phyloP scores from a whole-genome alignment of 2,113 vertebrate species.

The Colistium nudipinnis region DNA sequence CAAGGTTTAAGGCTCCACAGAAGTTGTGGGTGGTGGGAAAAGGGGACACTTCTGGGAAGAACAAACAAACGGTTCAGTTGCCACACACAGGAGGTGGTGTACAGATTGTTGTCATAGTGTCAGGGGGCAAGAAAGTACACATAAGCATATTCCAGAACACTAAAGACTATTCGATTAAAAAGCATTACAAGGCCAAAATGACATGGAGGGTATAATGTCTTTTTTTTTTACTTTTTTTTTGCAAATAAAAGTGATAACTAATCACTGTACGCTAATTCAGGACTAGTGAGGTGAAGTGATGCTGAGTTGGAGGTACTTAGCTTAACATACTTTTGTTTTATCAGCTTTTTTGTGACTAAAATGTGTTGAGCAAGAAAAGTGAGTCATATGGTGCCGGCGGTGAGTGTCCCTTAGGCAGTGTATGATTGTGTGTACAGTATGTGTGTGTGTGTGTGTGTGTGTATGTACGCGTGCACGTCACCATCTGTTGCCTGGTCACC shows the following conservation, averaged over 20 bases:
- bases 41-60: no score
- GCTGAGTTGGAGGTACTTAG: background rate
- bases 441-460: conserved; percentile 45
- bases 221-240: background rate
- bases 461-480: conserved; percentile 26
- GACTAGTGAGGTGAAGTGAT: conserved; percentile 13
- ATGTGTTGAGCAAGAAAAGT: conserved; percentile 51
- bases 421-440: conserved; percentile 44
- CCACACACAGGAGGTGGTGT: no score
- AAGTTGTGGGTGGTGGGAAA: background rate
- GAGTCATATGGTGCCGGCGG: conserved; percentile 58
- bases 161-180: background rate
- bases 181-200: background rate
- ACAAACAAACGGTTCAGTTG: no score
- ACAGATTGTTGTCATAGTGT: no score
- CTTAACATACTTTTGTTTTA: conserved; percentile 4
- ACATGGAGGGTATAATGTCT: background rate
- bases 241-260: background rate
- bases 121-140: background rate
- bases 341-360: conserved; percentile 25
- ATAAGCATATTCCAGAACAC: background rate
- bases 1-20: background rate
- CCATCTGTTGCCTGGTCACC: conserved; percentile 76
- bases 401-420: conserved; percentile 65
- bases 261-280: background rate